Evolutionary conservation across 1,140 invertebrate genomes (phyloP).

Genomic region (Plodia interpunctella): DNA sequence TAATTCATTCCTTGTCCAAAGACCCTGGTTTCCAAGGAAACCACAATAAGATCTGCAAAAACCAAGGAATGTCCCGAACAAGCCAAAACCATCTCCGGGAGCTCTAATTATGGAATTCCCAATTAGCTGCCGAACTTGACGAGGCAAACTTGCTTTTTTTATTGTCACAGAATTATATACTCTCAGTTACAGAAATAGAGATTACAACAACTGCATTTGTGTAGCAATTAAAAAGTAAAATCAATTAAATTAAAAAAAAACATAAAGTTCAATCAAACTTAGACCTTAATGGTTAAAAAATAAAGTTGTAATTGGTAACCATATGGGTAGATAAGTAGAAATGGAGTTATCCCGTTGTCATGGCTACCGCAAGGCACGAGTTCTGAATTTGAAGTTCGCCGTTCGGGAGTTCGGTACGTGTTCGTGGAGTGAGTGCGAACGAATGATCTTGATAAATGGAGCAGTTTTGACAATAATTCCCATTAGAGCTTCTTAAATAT

Average conservation of each 20-base stretch:
- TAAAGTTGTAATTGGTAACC: background rate
- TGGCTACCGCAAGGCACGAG: slow-evolving; percentile 14
- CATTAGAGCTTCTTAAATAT: too few relatives aligned
- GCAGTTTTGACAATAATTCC: too few relatives aligned
- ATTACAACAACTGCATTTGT: background rate
- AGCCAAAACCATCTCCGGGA: background rate
- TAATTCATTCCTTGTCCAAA: background rate
- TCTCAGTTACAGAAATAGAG: background rate
- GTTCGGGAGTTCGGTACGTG: slow-evolving; percentile 6
- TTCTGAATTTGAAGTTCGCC: slow-evolving; percentile 13
- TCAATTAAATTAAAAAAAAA: background rate
- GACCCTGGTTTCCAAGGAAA: background rate
- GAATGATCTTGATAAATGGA: background rate
- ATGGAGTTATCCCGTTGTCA: slow-evolving; percentile 15
- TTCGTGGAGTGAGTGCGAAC: background rate
- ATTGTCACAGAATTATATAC: background rate
- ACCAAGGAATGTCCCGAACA: background rate
- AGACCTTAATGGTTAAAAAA: background rate
- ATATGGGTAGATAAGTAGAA: too few relatives aligned
- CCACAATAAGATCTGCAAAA: background rate
- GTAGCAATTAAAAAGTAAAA: background rate
- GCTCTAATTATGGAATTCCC: background rate
- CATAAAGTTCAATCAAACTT: background rate
- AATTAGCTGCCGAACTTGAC: slow-evolving; percentile 2
- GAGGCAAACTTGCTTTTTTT: background rate